Base-by-base conservation (phyloP, 2,888 invertebrate genomes). In the Chrysomela aeneicollis region DNA sequence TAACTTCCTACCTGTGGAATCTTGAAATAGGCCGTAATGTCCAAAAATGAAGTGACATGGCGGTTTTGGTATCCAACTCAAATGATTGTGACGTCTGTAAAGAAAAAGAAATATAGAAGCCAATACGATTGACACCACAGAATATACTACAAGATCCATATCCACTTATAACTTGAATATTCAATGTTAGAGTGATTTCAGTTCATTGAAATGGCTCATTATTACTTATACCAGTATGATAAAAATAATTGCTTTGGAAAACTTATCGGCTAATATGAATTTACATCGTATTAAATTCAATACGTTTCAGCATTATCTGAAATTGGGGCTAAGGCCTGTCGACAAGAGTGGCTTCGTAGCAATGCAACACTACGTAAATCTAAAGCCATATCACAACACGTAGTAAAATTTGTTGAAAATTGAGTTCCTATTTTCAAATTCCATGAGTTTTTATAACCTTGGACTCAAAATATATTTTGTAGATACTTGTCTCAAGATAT, bases 11-110 rank as follows among this genome's bases (percentile, higher is more conserved):
- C 51, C 30, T 51, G 51, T 51, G 15, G n/a, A 15, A 51, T 51
- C 51, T 22, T 26, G n/a, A 19, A 51, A 51, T 8, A 26, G 26
- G 2, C 15, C 26, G 15, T 26, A 26, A 30, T 51, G 51, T 22
- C 51, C 51, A 26, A 51, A 26, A 26, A 51, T 51, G n/a, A 51
- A 22, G 17, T 51, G 22, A 22, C 51, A 49, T 49, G 19, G 21
- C 19, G 49, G 49, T 19, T 49, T 49, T 17, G 49, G 49, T 18
- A 49, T 49, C 22, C 22, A 19, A 9, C 49, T 49, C 12, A 49
- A 19, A 22, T 49, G 49, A 22, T 10, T 49, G 2, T 49, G 49
- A 19, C 49, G 49, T 19, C n/a, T 49, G 22, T 49, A 49, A 1
- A 49, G 22, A 19, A 49, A 49, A 22, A 49, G 2, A 49, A 19